These are phyloP conservation scores for Heliconius hortense DNA, from an alignment of 2,888 invertebrate genomes.

Conservation along the genomic window DNA sequence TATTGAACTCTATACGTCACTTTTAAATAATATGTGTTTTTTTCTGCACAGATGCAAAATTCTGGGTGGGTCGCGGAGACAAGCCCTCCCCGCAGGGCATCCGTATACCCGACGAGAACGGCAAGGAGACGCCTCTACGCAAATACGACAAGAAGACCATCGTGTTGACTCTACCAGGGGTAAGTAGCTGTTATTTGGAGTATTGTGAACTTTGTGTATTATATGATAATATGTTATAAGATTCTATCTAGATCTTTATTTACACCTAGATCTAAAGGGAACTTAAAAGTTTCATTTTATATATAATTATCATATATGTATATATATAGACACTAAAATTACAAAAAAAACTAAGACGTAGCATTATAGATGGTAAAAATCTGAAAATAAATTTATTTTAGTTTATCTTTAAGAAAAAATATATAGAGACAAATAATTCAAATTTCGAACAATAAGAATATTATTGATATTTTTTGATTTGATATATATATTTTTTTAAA, in stretches of 20 bases:
- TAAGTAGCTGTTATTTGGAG: conserved; percentile 46
- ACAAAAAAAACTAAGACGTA: too few species aligned
- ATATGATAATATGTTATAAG: neutral
- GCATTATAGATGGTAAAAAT: too few species aligned
- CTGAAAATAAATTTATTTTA: too few species aligned
- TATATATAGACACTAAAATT: too few species aligned
- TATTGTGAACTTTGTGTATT: neutral
- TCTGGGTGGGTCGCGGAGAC: conserved; percentile 94
- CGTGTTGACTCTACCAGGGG: conserved; percentile 92
- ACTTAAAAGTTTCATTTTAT: neutral
- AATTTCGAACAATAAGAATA: too few species aligned
- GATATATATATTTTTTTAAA: too few species aligned
- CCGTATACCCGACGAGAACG: conserved; percentile 95
- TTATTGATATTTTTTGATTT: neutral
- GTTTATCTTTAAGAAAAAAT: too few species aligned
- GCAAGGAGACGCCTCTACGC: conserved; percentile 89
- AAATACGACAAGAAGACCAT: conserved; percentile 93
- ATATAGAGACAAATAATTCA: too few species aligned
- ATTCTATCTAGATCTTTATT: neutral
- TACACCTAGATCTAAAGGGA: neutral
- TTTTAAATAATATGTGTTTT: conserved; percentile 1
- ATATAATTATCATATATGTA: neutral
- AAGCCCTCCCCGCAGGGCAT: conserved; percentile 92
- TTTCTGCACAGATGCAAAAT: conserved; percentile 89
- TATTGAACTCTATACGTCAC: neutral